A percentile compares a stretch with the other conserved stretches of the same genome.
Conservation (phyloP, 2,888 invertebrate species). For the Agrotis segetum region DNA sequence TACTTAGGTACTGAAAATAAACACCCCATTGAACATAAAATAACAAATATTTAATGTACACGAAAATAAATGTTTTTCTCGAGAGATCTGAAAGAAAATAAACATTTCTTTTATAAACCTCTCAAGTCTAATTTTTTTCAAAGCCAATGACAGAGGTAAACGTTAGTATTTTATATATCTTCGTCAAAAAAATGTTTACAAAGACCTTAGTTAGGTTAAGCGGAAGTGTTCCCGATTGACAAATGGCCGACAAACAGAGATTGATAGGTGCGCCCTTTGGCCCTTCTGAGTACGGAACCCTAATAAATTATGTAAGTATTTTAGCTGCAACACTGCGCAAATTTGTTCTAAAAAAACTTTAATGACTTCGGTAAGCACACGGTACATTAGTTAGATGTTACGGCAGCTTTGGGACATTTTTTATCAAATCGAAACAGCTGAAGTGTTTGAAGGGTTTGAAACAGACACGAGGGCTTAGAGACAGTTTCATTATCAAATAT, state of each 20-base stretch:
- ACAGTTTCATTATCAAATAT: too few relatives aligned
- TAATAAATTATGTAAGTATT: slow-evolving; percentile 58
- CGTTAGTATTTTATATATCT: slow-evolving; percentile 1
- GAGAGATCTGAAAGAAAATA: background rate
- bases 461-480: too few relatives aligned
- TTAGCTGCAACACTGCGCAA: slow-evolving; percentile 21
- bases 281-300: slow-evolving; percentile 42
- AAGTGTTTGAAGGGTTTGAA: too few relatives aligned
- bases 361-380: slow-evolving; percentile 15
- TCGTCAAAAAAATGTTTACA: slow-evolving; percentile 25
- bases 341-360: slow-evolving; percentile 27
- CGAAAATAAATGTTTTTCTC: background rate
- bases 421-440: background rate
- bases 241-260: slow-evolving; percentile 62
- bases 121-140: background rate
- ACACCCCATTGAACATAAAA: background rate
- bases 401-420: background rate
- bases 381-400: background rate
- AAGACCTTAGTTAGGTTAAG: slow-evolving; percentile 13
- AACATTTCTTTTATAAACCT: background rate
- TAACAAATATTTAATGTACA: background rate
- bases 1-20: too few relatives aligned
- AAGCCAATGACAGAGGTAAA: slow-evolving; percentile 8
- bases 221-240: slow-evolving; percentile 51
- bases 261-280: slow-evolving; percentile 52